Evolutionary conservation across 1,140 invertebrate species (phyloP), one percentile per base, ranked within the genome.

Genomic region (Druon quercuslanigerum): DNA sequence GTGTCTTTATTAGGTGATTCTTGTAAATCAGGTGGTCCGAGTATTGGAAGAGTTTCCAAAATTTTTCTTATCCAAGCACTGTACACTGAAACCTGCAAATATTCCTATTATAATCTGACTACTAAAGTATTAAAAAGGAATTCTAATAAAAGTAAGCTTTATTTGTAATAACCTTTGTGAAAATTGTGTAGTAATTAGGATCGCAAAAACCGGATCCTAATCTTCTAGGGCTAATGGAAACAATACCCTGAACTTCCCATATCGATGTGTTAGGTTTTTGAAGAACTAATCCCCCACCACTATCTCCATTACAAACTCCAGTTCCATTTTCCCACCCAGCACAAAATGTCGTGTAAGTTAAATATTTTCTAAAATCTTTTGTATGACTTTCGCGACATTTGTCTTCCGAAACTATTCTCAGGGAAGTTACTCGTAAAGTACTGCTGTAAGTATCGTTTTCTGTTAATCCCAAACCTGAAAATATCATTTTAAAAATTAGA

Each of bases 271-370:
- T 84, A 0, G 74, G 71, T 79, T 81, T 82, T 56, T 84, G 51
- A 0, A 86, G 25, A 20, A 90, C 75, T 20, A 92, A 82, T n/a
- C 91, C 91, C 74, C 90, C 90, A 2, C 91, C 91, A 79, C 91
- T 92, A 54, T 92, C 91, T 8, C 91, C 91, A 80, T 92, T 92
- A 75, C 91, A 92, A 17, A 91, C 90, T 8, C 86, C 84, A n/a
- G 86, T 89, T 50, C 91, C 88, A 79, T 92, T 92, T 17, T 78
- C 77, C 85, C 87, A 91, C 19, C 91, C 91, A 54, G 89, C 92
- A 82, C 92, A 92, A 77, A 92, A 92, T 14, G 89, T 83, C 9
- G 91, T 92, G 56, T 89, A 91, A 7, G 90, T 90, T 19, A 92
- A 56, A 72, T 90, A 92, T 79, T 92, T 92, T 60, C 80, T 79